Evolutionary conservation across 2,888 invertebrate genomes (phyloP).

Genomic region (Chymomyza caudatula): DNA sequence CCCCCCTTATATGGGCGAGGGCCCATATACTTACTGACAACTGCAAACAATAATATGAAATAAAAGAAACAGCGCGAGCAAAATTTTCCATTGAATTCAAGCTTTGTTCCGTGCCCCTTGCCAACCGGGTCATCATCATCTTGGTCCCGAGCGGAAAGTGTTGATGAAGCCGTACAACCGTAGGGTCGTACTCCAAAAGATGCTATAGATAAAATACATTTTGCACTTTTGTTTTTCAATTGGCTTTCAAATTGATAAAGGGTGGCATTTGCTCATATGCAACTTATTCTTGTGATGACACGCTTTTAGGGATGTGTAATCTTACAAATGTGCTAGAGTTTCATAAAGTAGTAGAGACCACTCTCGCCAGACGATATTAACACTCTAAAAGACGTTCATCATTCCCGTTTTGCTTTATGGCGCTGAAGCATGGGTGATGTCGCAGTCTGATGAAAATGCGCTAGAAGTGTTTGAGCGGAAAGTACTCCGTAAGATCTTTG

Average conservation of each 20-base stretch:
- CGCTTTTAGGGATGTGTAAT: too few species aligned
- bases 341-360: too few species aligned
- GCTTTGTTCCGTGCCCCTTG: not conserved
- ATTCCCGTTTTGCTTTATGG: too few species aligned
- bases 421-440: too few species aligned
- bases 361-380: too few species aligned
- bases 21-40: constrained; percentile 12
- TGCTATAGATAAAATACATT: not conserved
- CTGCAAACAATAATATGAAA: constrained; percentile 41
- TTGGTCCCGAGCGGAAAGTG: constrained; percentile 10
- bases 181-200: not conserved
- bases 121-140: not conserved
- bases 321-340: too few species aligned
- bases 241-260: not conserved
- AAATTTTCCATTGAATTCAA: constrained; percentile 41
- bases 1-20: not conserved
- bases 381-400: too few species aligned
- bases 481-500: too few species aligned
- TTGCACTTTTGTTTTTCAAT: not conserved
- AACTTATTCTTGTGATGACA: not conserved
- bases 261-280: not conserved
- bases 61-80: constrained; percentile 42
- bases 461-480: too few species aligned
- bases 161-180: constrained; percentile 1
- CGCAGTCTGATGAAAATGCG: too few species aligned